These are phyloP conservation scores for Oligia latruncula DNA, from an alignment of 2,888 invertebrate species.

Conservation along the genomic window DNA sequence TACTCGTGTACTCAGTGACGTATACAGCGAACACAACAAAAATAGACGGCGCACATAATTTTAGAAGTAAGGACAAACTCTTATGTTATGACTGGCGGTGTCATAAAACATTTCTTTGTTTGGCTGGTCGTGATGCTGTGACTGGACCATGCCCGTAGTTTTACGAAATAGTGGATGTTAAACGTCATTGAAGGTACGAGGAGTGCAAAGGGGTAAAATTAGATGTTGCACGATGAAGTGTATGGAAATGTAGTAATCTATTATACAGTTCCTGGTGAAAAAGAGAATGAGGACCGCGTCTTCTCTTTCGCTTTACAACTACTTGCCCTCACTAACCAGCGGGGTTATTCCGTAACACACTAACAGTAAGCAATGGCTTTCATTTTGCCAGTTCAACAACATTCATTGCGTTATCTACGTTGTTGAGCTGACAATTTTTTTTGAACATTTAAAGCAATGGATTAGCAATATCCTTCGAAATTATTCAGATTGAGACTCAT, in stretches of 20 bases:
- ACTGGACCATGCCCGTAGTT: conserved; percentile 8
- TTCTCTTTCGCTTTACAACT: neutral
- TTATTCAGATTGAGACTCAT: too few species aligned
- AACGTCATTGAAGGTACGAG: conserved; percentile 8
- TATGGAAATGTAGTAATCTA: neutral
- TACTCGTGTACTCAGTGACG: conserved; percentile 54
- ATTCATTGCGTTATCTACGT: too few species aligned
- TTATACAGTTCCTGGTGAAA: neutral
- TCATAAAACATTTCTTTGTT: conserved; percentile 54
- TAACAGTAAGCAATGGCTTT: too few species aligned
- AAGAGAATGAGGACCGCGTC: neutral
- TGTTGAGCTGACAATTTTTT: too few species aligned
- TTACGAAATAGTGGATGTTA: conserved; percentile 16
- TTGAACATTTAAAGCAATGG: too few species aligned
- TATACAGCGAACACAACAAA: conserved; percentile 41
- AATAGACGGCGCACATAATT: conserved; percentile 52
- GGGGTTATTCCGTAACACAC: too few species aligned
- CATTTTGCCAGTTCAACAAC: too few species aligned
- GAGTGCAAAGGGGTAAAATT: conserved; percentile 14
- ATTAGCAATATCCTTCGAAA: too few species aligned
- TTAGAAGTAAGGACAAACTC: conserved; percentile 60
- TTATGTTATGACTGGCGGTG: conserved; percentile 60
- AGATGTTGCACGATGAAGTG: neutral
- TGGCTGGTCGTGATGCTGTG: conserved; percentile 28
- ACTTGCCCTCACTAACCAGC: neutral